phyloP scores from a whole-genome alignment of 1,140 invertebrate genomes.

The Sarcophaga bullata region DNA sequence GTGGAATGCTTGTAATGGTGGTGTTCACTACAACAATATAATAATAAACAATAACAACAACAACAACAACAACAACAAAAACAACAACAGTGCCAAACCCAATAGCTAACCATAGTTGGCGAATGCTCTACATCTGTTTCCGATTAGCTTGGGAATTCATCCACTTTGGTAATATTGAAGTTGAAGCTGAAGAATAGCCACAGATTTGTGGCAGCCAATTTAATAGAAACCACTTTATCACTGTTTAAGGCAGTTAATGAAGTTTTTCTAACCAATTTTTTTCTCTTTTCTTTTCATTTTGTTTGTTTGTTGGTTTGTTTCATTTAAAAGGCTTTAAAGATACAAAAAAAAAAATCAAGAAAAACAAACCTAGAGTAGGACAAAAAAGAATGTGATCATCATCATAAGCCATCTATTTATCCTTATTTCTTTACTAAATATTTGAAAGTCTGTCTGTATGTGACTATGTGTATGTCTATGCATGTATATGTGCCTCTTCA shows the following conservation, averaged over 20 bases:
- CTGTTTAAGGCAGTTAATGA: slow-evolving; percentile 21
- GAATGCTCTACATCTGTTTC: slow-evolving; percentile 21
- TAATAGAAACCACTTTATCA: slow-evolving; percentile 22
- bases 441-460: background rate
- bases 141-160: slow-evolving; percentile 23
- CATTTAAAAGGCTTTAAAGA: background rate
- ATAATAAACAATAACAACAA: background rate
- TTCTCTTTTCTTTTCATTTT: too few species aligned
- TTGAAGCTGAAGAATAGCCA: background rate
- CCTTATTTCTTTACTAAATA: background rate
- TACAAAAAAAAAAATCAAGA: background rate
- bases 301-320: background rate
- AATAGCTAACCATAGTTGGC: background rate
- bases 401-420: background rate
- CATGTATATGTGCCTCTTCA: background rate
- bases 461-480: background rate
- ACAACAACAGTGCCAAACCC: background rate
- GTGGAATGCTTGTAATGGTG: background rate
- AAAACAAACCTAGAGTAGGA: background rate
- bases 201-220: background rate
- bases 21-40: background rate
- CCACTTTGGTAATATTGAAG: background rate
- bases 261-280: background rate
- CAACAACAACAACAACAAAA: too few species aligned
- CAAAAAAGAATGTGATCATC: background rate